Percentiles rank a stretch among this genome's conserved stretches.
These are phyloP conservation scores for Sphaerodactylus townsendi DNA, from an alignment of 2,113 vertebrate species.

Conservation along the genomic window DNA sequence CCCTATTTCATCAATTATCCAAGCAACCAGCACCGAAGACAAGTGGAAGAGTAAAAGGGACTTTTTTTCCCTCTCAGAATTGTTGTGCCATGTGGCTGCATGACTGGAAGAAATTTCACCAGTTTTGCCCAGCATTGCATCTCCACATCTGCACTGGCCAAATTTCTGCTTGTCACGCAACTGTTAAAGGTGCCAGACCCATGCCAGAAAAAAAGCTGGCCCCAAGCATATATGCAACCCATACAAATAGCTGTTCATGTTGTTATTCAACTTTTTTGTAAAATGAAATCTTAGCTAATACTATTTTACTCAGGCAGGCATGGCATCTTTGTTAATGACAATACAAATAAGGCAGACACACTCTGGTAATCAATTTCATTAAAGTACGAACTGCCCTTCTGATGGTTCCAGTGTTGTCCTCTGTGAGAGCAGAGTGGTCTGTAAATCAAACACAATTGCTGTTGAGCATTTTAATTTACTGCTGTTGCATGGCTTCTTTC, in stretches of 20 bases:
- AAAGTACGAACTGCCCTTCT: background rate
- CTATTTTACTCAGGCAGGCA: no score
- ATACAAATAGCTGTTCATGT: background rate
- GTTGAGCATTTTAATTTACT: background rate
- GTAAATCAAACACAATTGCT: slow-evolving; percentile 17
- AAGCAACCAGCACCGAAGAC: background rate
- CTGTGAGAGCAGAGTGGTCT: slow-evolving; percentile 1
- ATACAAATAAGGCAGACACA: background rate
- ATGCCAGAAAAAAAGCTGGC: background rate
- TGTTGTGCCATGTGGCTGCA: background rate
- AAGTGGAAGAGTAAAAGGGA: background rate
- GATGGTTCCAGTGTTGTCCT: background rate
- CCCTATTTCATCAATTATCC: background rate
- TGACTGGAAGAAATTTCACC: background rate
- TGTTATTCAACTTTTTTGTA: background rate
- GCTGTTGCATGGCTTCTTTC: background rate
- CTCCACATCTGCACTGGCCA: no score
- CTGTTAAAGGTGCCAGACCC: background rate
- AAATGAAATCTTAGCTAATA: background rate
- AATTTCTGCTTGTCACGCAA: background rate
- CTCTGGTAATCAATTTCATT: background rate
- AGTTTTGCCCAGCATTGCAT: background rate
- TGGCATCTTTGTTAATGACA: background rate
- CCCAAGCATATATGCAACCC: no score
- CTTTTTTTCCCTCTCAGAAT: background rate